Conservation (phyloP, 2,113 vertebrate species). For the Poeciliopsis retropinna region DNA sequence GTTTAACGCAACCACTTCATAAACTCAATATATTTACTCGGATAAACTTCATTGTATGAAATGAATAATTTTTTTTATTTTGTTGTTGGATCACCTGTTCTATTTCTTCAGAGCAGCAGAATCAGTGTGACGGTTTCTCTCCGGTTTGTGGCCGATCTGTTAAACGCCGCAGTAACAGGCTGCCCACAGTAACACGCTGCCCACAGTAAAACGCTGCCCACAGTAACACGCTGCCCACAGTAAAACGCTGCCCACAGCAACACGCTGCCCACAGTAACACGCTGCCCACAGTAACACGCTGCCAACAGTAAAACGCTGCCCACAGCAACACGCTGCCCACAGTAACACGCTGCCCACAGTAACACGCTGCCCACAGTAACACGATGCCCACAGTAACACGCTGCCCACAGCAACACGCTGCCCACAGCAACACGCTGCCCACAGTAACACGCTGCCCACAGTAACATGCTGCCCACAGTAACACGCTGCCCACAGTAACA, state of each 20-base stretch:
- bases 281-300: conserved; percentile 29
- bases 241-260: conserved; percentile 25
- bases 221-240: conserved; percentile 22
- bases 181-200: conserved; percentile 19
- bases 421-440: not conserved
- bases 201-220: conserved; percentile 24
- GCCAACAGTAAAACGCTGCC: not conserved
- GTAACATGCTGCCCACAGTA: no score
- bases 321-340: conserved; percentile 27
- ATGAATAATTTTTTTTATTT: no score
- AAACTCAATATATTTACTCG: no score
- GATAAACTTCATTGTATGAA: no score
- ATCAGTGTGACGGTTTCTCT: not conserved
- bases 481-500: conserved; percentile 5
- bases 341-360: no score
- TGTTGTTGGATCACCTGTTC: no score
- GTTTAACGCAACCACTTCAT: no score
- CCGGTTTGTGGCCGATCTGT: not conserved
- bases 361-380: no score
- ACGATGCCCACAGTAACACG: conserved; percentile 5
- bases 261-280: conserved; percentile 25
- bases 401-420: not conserved
- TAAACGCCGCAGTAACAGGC: not conserved
- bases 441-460: conserved; percentile 15
- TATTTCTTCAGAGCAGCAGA: no score